A percentile compares a stretch with the other conserved stretches of the same genome.
phyloP scores from a whole-genome alignment of 2,888 invertebrate genomes.

The Melanchra persicariae region DNA sequence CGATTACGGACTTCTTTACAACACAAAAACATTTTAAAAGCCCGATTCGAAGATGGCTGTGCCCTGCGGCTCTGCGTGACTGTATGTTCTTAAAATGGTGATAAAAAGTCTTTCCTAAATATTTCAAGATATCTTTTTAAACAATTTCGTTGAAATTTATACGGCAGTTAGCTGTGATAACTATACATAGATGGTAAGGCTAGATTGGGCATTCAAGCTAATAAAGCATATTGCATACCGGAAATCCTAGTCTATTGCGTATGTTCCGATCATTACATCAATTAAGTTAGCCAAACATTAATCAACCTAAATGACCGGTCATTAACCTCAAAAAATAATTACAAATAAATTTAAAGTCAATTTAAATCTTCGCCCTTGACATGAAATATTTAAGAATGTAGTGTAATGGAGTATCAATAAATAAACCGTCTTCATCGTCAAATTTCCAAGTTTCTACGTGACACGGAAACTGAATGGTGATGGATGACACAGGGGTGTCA shows the following conservation, averaged over 20 bases:
- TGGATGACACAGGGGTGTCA: constrained; percentile 9
- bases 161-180: constrained; percentile 3
- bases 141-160: neutral
- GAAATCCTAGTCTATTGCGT: constrained; percentile 30
- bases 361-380: constrained; percentile 43
- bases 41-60: neutral
- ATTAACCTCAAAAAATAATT: constrained; percentile 39
- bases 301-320: constrained; percentile 6
- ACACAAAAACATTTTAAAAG: neutral
- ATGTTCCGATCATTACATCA: constrained; percentile 9
- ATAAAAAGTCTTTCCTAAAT: too few relatives aligned
- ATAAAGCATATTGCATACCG: constrained; percentile 3
- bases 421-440: constrained; percentile 16
- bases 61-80: neutral
- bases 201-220: constrained; percentile 17
- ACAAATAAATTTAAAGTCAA: constrained; percentile 34
- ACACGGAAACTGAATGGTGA: constrained; percentile 40
- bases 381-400: constrained; percentile 29
- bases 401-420: constrained; percentile 1
- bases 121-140: neutral
- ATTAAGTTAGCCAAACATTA: constrained; percentile 24
- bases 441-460: constrained; percentile 36
- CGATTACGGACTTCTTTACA: constrained; percentile 12
- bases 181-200: neutral
- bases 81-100: neutral